phyloP scores from a whole-genome alignment of 2,888 invertebrate species.

The Eustalomyia histrio region DNA sequence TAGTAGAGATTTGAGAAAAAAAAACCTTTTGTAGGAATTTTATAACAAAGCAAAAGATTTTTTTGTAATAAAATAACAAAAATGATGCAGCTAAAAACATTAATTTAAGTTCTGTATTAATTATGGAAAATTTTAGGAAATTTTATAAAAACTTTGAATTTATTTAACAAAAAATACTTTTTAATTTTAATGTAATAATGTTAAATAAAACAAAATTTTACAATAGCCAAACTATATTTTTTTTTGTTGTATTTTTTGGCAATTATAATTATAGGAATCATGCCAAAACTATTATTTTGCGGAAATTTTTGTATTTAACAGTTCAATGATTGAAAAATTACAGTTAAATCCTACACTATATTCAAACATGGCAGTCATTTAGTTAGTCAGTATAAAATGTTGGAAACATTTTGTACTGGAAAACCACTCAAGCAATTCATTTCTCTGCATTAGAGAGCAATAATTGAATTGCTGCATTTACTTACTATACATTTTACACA shows the following conservation, averaged over 20 bases:
- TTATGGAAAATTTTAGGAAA: too few species aligned
- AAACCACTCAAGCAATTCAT: conserved; percentile 58
- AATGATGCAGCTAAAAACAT: too few species aligned
- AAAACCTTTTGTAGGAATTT: too few species aligned
- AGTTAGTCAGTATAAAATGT: not conserved
- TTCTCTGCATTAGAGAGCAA: conserved; percentile 61
- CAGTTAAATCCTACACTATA: conserved; percentile 31
- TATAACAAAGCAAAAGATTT: too few species aligned
- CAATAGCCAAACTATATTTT: not conserved
- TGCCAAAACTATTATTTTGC: conserved; percentile 17
- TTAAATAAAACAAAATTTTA: too few species aligned
- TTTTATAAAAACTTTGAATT: too few species aligned
- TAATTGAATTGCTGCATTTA: conserved; percentile 57
- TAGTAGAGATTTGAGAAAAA: too few species aligned
- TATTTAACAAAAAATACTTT: too few species aligned
- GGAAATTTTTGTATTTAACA: conserved; percentile 45
- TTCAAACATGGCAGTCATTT: conserved; percentile 8
- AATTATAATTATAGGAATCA: conserved; percentile 1
- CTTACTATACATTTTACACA: too few species aligned
- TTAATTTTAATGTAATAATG: too few species aligned
- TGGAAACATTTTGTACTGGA: conserved; percentile 21
- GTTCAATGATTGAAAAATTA: conserved; percentile 53
- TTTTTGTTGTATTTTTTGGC: conserved; percentile 2
- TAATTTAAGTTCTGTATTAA: too few species aligned
- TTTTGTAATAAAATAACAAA: too few species aligned